Percentiles rank a stretch among this genome's conserved stretches.
phyloP scores from a whole-genome alignment of 2,113 vertebrate species.

The Cranoglanis bouderius region DNA sequence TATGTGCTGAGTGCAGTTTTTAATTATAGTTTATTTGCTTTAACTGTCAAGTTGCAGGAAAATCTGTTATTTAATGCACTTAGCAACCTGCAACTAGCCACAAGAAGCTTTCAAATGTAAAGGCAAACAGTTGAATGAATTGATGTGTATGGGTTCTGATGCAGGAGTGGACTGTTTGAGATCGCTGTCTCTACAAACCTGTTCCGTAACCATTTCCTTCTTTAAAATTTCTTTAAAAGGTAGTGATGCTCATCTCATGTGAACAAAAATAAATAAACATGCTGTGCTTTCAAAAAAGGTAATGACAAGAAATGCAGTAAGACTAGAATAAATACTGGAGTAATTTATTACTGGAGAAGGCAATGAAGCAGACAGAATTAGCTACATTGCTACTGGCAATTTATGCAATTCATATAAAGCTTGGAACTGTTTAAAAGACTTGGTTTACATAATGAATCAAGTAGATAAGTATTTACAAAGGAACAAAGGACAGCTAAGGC shows the following conservation, averaged over 20 bases:
- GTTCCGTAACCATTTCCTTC: not conserved
- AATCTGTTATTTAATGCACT: not conserved
- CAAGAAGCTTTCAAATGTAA: not conserved
- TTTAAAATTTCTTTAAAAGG: not conserved
- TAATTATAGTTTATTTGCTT: not conserved
- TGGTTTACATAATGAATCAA: not conserved
- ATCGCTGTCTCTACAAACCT: not conserved
- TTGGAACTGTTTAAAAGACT: not conserved
- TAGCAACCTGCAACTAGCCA: not conserved
- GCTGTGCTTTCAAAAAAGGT: no score
- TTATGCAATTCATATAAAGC: not conserved
- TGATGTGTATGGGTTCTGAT: not conserved
- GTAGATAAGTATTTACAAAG: not conserved
- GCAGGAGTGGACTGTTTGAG: not conserved
- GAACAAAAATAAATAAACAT: not conserved
- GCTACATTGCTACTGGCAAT: not conserved
- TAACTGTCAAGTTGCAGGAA: not conserved
- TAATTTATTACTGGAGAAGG: not conserved
- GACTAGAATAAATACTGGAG: not conserved
- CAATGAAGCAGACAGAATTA: not conserved
- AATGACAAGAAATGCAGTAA: not conserved
- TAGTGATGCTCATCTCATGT: not conserved
- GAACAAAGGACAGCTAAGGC: not conserved
- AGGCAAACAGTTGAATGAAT: not conserved
- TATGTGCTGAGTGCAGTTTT: not conserved